Conservation (phyloP, 2,888 invertebrate genomes). For the Spilarctia lutea region DNA sequence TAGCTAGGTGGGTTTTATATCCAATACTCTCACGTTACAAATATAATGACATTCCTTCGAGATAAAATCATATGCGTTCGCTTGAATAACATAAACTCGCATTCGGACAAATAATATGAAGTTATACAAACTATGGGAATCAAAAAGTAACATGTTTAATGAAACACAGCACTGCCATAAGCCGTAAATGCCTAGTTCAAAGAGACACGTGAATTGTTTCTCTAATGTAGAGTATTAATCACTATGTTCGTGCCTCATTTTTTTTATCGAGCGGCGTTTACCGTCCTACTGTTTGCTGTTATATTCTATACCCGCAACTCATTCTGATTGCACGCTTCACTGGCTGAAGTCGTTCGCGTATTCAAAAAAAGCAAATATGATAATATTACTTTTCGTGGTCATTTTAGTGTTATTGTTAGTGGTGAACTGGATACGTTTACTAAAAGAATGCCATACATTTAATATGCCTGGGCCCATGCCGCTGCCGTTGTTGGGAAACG, state of each 20-base stretch:
- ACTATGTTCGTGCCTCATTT: neutral
- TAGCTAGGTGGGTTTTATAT: too few relatives aligned
- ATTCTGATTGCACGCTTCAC: conserved; percentile 7
- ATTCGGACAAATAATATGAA: neutral
- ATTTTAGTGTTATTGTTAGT: conserved; percentile 44
- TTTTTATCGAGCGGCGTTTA: neutral
- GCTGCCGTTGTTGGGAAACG: conserved; percentile 84
- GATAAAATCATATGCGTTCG: too few relatives aligned
- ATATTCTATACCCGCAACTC: neutral
- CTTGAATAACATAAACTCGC: too few relatives aligned
- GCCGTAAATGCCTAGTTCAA: neutral
- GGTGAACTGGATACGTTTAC: conserved; percentile 63
- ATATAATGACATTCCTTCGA: too few relatives aligned
- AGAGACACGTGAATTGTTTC: neutral
- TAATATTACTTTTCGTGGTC: conserved; percentile 46
- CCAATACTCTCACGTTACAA: too few relatives aligned
- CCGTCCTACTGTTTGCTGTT: neutral
- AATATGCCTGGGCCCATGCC: conserved; percentile 68
- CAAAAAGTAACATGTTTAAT: neutral
- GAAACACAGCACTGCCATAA: neutral
- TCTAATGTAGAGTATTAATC: neutral
- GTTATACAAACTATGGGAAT: neutral
- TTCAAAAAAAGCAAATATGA: conserved; percentile 55
- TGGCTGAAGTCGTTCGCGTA: conserved; percentile 14
- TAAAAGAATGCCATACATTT: conserved; percentile 49